A percentile compares a stretch with the other conserved stretches of the same genome.
phyloP scores from a whole-genome alignment of 2,888 invertebrate genomes.

The Drosophila prostipennis region DNA sequence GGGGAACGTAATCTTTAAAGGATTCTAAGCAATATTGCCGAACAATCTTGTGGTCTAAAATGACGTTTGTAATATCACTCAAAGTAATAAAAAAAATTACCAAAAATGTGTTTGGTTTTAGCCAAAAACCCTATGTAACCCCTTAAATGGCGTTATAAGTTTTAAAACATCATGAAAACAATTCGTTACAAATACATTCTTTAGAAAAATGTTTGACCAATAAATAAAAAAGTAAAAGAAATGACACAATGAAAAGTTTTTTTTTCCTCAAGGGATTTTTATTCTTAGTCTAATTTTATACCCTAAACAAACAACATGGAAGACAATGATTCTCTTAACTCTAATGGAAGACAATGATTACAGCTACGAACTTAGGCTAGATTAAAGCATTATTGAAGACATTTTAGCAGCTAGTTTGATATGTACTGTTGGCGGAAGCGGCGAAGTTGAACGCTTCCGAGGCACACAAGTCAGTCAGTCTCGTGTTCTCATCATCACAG shows the following conservation, averaged over 20 bases:
- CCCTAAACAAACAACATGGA: constrained; percentile 63
- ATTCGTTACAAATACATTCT: no score
- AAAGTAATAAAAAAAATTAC: no score
- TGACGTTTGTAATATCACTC: no score
- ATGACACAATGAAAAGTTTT: constrained; percentile 4
- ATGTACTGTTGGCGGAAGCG: constrained; percentile 45
- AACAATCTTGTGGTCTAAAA: no score
- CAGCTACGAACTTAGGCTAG: constrained; percentile 4
- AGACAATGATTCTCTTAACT: constrained; percentile 66
- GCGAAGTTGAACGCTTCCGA: constrained; percentile 14
- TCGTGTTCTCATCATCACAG: constrained; percentile 65
- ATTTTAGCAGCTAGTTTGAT: constrained; percentile 9
- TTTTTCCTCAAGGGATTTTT: constrained; percentile 27
- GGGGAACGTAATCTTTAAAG: no score
- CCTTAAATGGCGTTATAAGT: no score
- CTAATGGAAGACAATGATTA: constrained; percentile 69
- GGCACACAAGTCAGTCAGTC: constrained; percentile 45
- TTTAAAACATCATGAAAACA: no score
- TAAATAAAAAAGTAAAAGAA: not conserved
- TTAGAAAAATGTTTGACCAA: no score
- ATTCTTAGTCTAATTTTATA: constrained; percentile 48
- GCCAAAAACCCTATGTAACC: no score
- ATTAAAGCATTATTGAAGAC: constrained; percentile 41
- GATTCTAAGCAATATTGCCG: no score
- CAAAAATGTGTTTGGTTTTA: no score